A percentile compares a stretch with the other conserved stretches of the same genome.
Conservation (phyloP, 2,888 invertebrate genomes). For the Rapana venosa region DNA sequence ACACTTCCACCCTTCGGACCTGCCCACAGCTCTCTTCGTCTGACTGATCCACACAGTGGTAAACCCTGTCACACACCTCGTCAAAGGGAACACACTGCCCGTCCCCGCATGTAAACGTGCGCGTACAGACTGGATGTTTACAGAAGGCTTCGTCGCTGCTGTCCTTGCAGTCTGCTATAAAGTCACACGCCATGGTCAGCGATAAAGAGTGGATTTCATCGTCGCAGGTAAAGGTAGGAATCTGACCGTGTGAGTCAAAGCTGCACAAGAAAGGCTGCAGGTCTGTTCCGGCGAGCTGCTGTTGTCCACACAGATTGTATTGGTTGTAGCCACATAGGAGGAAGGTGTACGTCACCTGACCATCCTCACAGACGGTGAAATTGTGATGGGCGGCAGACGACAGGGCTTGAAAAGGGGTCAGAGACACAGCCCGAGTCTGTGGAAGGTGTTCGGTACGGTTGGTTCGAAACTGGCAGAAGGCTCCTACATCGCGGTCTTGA, state of each 20-base stretch:
- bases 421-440: background rate
- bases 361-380: background rate
- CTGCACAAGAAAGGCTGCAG: background rate
- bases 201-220: background rate
- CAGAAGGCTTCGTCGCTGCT: slow-evolving; percentile 3
- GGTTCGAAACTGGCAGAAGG: background rate
- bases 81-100: background rate
- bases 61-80: background rate
- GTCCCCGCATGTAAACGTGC: background rate
- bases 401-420: background rate
- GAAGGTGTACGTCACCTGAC: background rate
- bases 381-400: background rate
- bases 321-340: background rate
- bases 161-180: background rate
- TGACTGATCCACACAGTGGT: slow-evolving; percentile 1
- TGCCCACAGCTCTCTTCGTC: background rate
- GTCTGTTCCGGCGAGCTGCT: no score
- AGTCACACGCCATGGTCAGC: background rate
- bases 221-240: background rate
- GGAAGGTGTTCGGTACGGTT: no score
- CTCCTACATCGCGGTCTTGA: no score
- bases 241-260: background rate
- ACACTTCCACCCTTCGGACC: background rate
- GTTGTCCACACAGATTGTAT: background rate
- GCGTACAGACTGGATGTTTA: background rate